Conservation (phyloP, 2,888 invertebrate species). For the Acrobasis consociella region DNA sequence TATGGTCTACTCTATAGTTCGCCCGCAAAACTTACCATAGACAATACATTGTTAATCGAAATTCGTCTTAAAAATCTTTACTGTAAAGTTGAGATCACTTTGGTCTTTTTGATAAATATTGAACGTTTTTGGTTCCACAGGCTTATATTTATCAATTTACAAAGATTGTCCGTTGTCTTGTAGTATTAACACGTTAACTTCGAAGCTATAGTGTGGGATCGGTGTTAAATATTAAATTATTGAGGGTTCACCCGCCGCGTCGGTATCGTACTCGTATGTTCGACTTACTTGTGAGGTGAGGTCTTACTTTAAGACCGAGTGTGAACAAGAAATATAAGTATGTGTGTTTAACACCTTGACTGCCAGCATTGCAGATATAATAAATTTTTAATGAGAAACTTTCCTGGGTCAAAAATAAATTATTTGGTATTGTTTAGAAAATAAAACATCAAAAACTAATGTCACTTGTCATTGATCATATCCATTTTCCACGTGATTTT, state of each 20-base stretch:
- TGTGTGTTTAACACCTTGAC: not conserved
- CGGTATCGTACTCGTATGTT: not conserved
- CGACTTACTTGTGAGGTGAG: constrained; percentile 6
- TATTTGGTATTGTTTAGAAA: too few relatives aligned
- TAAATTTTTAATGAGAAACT: too few relatives aligned
- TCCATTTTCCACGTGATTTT: too few relatives aligned
- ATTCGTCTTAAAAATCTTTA: constrained; percentile 36
- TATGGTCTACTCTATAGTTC: constrained; percentile 65
- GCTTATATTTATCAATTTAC: constrained; percentile 74
- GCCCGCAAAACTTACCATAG: constrained; percentile 57
- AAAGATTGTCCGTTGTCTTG: constrained; percentile 68
- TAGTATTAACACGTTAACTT: constrained; percentile 73
- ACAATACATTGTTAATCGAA: constrained; percentile 36
- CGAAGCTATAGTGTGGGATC: constrained; percentile 49
- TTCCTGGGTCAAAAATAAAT: too few relatives aligned
- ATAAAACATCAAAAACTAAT: too few relatives aligned
- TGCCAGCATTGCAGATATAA: too few relatives aligned
- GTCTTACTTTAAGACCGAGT: not conserved
- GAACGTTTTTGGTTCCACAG: constrained; percentile 58
- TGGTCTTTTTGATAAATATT: constrained; percentile 38
- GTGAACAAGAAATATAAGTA: not conserved
- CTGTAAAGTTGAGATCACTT: constrained; percentile 38
- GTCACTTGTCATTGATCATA: too few relatives aligned
- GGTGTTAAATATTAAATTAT: constrained; percentile 72
- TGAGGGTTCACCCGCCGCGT: constrained; percentile 43